phyloP scores from a whole-genome alignment of 2,113 vertebrate genomes.

The Circaetus cinerascens region DNA sequence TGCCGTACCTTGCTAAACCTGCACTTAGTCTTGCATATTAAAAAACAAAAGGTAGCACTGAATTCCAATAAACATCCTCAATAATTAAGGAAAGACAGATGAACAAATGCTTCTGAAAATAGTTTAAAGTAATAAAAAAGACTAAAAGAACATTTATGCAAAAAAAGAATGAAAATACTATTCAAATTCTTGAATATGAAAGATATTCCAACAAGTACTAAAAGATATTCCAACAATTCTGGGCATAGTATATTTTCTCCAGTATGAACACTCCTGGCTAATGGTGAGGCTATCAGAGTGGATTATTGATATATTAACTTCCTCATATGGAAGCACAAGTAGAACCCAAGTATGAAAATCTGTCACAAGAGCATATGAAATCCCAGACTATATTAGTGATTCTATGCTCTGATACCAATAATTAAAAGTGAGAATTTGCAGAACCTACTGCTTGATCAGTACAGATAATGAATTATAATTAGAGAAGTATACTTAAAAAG shows the following conservation, averaged over 20 bases:
- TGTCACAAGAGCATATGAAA: not conserved
- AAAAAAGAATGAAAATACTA: not conserved
- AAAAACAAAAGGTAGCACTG: not conserved
- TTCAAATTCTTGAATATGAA: not conserved
- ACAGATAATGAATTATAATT: conserved; percentile 32
- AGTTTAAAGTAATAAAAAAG: not conserved
- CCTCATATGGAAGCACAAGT: not conserved
- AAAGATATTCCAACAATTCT: not conserved
- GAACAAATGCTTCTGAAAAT: not conserved
- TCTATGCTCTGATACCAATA: not conserved
- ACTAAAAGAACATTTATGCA: not conserved
- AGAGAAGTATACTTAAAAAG: conserved; percentile 19
- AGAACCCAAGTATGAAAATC: not conserved
- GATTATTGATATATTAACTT: not conserved
- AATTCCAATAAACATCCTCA: not conserved
- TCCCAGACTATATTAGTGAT: conserved; percentile 39
- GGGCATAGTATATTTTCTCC: not conserved
- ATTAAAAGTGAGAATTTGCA: conserved; percentile 21
- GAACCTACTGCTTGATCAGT: conserved; percentile 12
- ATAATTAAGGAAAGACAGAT: not conserved
- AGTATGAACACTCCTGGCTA: not conserved
- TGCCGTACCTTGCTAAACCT: not conserved
- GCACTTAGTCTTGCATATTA: not conserved
- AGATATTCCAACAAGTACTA: not conserved
- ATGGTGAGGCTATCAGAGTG: not conserved